Percentiles rank a stretch among this genome's conserved stretches.
Evolutionary conservation across 2,888 invertebrate genomes (phyloP).

Genomic region (Tachina fera): DNA sequence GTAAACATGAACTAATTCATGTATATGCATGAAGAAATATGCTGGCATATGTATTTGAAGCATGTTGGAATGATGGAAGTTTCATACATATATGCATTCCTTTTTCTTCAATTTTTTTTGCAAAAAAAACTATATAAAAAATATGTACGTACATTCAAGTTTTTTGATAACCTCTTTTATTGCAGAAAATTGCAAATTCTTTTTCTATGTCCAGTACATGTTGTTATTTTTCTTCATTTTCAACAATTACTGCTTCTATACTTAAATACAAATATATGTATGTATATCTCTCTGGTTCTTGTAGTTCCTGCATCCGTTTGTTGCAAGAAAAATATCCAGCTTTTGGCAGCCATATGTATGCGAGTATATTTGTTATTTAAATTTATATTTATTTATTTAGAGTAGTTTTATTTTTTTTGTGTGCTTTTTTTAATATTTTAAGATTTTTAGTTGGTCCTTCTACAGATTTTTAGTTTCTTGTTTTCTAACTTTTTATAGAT

Average conservation of each 20-base stretch:
- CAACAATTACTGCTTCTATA: constrained; percentile 28
- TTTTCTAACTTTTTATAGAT: constrained; percentile 16
- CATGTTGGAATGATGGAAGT: constrained; percentile 33
- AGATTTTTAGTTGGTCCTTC: constrained; percentile 27
- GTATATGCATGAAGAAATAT: neutral
- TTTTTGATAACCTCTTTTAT: constrained; percentile 49
- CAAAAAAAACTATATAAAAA: neutral
- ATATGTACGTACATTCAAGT: constrained; percentile 26
- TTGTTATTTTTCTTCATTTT: constrained; percentile 44
- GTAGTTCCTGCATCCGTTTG: neutral
- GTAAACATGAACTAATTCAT: neutral
- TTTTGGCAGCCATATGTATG: constrained; percentile 16
- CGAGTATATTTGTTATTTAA: constrained; percentile 16
- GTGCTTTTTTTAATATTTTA: neutral
- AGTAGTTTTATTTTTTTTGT: neutral
- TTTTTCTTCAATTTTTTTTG: constrained; percentile 12
- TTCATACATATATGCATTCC: neutral
- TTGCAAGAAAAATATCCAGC: neutral
- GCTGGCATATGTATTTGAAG: constrained; percentile 36
- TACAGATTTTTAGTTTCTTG: constrained; percentile 18
- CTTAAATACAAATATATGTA: constrained; percentile 18
- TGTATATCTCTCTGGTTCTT: constrained; percentile 31
- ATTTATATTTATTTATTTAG: constrained; percentile 19
- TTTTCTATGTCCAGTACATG: constrained; percentile 39
- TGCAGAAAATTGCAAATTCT: constrained; percentile 43